Conservation (phyloP, 2,888 invertebrate species). For the Amphiduros pacificus region DNA sequence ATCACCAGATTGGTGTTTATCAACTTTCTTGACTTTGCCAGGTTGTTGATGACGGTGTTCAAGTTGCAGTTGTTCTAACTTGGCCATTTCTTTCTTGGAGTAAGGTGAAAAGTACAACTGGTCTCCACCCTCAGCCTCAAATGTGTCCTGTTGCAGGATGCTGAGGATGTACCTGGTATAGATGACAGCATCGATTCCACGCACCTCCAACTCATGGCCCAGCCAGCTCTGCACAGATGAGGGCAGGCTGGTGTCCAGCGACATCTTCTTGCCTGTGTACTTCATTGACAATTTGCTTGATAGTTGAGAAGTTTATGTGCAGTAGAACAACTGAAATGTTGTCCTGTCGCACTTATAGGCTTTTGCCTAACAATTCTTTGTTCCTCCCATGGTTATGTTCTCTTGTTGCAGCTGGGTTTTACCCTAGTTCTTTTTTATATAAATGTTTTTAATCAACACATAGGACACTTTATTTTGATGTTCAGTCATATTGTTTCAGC, state of each 20-base stretch:
- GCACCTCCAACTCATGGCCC: slow-evolving; percentile 74
- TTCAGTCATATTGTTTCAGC: no score
- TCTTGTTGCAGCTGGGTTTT: no score
- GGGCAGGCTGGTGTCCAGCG: slow-evolving; percentile 11
- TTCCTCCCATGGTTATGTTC: no score
- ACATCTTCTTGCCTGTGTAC: no score
- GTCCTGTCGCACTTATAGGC: no score
- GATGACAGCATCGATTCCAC: slow-evolving; percentile 72
- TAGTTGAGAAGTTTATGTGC: no score
- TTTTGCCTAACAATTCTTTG: no score
- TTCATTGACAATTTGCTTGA: no score
- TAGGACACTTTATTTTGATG: no score
- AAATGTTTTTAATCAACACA: no score
- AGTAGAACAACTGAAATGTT: no score
- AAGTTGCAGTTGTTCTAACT: neutral
- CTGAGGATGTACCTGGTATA: slow-evolving; percentile 70
- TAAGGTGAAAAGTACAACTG: slow-evolving; percentile 18
- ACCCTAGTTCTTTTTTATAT: no score
- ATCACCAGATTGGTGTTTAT: neutral
- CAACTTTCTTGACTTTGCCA: neutral
- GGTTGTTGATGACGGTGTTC: neutral
- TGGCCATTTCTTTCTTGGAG: neutral
- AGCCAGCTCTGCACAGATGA: slow-evolving; percentile 70
- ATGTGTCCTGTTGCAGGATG: slow-evolving; percentile 67
- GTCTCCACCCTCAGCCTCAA: slow-evolving; percentile 27